These are phyloP conservation scores for Scaptodrosophila lebanonensis DNA, from an alignment of 1,140 invertebrate species.

Conservation along the genomic window DNA sequence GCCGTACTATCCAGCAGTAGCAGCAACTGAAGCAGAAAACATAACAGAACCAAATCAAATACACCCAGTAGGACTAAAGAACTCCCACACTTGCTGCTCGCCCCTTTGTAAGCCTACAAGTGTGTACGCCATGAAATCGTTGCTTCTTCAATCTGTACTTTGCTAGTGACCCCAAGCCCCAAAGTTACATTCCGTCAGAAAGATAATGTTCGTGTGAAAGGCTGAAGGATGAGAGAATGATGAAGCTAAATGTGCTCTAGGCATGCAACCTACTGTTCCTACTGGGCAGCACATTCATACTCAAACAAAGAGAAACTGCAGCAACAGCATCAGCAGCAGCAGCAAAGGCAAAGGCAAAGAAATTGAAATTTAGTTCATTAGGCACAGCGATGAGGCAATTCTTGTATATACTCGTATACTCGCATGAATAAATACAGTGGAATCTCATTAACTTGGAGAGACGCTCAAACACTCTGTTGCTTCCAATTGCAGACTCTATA, in stretches of 20 bases:
- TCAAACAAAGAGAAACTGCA: background rate
- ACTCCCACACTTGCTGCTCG: no score
- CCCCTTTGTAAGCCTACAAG: no score
- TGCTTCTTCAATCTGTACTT: no score
- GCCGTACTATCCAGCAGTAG: background rate
- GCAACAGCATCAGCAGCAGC: background rate
- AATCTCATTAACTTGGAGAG: no score
- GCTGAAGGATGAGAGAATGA: background rate
- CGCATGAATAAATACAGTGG: background rate
- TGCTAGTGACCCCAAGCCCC: no score
- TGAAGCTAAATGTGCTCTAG: background rate
- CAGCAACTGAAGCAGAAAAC: constrained; percentile 41
- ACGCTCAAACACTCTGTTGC: no score
- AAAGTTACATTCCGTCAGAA: no score
- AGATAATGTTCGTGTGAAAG: background rate
- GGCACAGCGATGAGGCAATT: constrained; percentile 31
- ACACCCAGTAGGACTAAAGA: no score
- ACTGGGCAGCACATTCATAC: no score
- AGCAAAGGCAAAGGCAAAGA: constrained; percentile 13
- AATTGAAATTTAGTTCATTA: constrained; percentile 66
- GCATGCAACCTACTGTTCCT: no score
- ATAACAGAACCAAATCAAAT: background rate
- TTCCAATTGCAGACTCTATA: no score
- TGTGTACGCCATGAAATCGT: no score
- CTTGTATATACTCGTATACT: background rate